Percentiles rank a stretch among this genome's conserved stretches.
These are phyloP conservation scores for Triops longicaudatus DNA, from an alignment of 1,140 invertebrate genomes.

Conservation along the genomic window DNA sequence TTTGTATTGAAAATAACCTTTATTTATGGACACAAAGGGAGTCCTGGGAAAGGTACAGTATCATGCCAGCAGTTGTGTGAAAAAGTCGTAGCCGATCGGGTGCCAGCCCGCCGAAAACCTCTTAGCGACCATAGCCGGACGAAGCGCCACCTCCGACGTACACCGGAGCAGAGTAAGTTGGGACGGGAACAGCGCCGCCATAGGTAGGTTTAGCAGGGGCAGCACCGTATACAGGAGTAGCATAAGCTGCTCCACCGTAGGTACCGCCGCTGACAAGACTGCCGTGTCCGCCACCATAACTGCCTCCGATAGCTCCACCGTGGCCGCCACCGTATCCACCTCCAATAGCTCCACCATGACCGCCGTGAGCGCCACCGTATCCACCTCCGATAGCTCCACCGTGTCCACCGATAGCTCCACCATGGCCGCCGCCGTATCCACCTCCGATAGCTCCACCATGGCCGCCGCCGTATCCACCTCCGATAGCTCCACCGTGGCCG, in stretches of 20 bases:
- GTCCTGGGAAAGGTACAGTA: too few species aligned
- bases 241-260: slow-evolving; percentile 17
- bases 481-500: neutral
- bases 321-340: neutral
- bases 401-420: neutral
- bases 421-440: neutral
- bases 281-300: neutral
- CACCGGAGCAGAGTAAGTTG: neutral
- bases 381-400: slow-evolving; percentile 13
- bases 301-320: neutral
- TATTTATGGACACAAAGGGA: too few species aligned
- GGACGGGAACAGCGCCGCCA: neutral
- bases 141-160: neutral
- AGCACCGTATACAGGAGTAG: neutral
- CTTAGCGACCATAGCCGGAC: neutral
- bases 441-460: slow-evolving; percentile 16
- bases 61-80: too few species aligned
- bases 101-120: neutral
- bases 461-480: neutral
- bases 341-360: neutral
- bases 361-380: neutral
- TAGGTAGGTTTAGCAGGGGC: neutral
- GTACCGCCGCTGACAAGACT: slow-evolving; percentile 13
- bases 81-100: neutral
- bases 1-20: too few species aligned